Evolutionary conservation across 2,888 invertebrate genomes (phyloP).

Genomic region (Anorthoa munda): DNA sequence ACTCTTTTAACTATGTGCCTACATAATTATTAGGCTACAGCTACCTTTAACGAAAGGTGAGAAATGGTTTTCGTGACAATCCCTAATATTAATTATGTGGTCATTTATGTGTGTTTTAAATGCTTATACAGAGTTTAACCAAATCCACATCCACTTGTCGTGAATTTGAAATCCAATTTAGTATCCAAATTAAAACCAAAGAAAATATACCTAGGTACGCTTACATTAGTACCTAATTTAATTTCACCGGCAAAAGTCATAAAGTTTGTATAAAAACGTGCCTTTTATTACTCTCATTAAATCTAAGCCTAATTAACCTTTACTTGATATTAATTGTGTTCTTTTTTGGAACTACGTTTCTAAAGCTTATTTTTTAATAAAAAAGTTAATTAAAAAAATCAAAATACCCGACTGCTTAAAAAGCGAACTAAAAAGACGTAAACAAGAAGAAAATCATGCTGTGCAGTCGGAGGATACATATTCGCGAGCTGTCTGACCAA

Average conservation of each 20-base stretch:
- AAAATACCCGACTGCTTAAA: no score
- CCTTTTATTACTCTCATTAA: conserved; percentile 49
- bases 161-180: conserved; percentile 5
- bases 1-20: no score
- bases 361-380: no score
- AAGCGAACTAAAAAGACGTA: no score
- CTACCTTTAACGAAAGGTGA: no score
- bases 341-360: not conserved
- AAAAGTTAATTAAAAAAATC: no score
- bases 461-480: no score
- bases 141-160: not conserved
- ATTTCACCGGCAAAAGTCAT: conserved; percentile 32
- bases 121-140: not conserved
- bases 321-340: conserved; percentile 21
- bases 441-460: no score
- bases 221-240: conserved; percentile 10
- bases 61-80: no score
- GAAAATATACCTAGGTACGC: conserved; percentile 5
- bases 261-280: conserved; percentile 39
- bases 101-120: not conserved
- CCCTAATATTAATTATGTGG: no score
- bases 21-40: no score
- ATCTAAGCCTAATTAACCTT: conserved; percentile 37
- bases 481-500: no score
- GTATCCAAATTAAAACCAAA: conserved; percentile 16